Conservation (phyloP, 2,797 vertebrate species). For the Bovichtus diacanthus region DNA sequence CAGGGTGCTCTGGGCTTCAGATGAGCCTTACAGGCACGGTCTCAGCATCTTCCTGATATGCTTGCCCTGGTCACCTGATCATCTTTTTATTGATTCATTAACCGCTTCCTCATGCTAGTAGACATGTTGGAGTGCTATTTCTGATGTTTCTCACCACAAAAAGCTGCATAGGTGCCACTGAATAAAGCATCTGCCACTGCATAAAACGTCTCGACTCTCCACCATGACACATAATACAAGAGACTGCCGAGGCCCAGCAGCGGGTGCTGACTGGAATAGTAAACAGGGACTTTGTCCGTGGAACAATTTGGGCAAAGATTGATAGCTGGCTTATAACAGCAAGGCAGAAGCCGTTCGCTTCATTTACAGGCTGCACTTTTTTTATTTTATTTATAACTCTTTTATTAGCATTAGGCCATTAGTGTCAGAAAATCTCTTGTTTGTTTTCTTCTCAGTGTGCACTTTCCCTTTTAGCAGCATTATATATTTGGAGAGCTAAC, state of each 20-base stretch:
- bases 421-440: constrained; percentile 56
- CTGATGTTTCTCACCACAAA: constrained; percentile 79
- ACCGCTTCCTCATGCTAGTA: constrained; percentile 80
- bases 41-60: constrained; percentile 65
- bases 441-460: constrained; percentile 54
- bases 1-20: constrained; percentile 63
- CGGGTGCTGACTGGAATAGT: constrained; percentile 69
- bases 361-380: constrained; percentile 65
- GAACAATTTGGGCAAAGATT: constrained; percentile 70
- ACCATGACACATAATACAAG: constrained; percentile 76
- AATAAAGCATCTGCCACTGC: constrained; percentile 78
- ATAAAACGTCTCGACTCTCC: constrained; percentile 67
- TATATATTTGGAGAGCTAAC: constrained; percentile 48
- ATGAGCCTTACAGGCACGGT: constrained; percentile 58
- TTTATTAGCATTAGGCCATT: constrained; percentile 67
- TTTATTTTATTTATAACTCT: constrained; percentile 65
- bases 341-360: constrained; percentile 58
- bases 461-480: constrained; percentile 43
- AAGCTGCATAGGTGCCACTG: constrained; percentile 74
- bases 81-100: constrained; percentile 79
- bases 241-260: constrained; percentile 53
- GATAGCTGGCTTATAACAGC: constrained; percentile 64
- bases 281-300: constrained; percentile 73
- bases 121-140: constrained; percentile 77
- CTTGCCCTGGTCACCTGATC: constrained; percentile 77